phyloP scores from a whole-genome alignment of 2,113 vertebrate genomes.

The Cyprinodon variegatus region DNA sequence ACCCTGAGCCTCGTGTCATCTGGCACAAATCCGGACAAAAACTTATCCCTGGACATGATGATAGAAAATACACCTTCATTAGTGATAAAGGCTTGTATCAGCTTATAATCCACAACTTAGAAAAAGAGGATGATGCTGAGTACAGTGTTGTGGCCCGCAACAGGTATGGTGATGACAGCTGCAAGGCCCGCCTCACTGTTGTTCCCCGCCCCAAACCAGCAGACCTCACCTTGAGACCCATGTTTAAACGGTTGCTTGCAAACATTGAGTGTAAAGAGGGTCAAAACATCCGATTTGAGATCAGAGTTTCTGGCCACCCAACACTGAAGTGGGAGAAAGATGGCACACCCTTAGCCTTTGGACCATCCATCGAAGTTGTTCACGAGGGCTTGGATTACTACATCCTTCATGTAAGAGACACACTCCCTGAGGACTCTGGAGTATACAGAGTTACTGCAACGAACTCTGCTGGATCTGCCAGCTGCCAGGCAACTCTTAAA shows the following conservation, averaged over 20 bases:
- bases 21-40: constrained; percentile 98
- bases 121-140: constrained; percentile 90
- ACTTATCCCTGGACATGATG: constrained; percentile 90
- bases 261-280: constrained; percentile 95
- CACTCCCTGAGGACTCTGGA: constrained; percentile 93
- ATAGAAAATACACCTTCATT: constrained; percentile 93
- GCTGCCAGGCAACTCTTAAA: constrained; percentile 93
- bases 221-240: constrained; percentile 92
- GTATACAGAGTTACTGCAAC: constrained; percentile 95
- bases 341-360: constrained; percentile 88
- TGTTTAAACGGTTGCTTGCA: constrained; percentile 98
- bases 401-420: constrained; percentile 91
- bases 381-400: constrained; percentile 98
- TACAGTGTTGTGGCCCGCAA: constrained; percentile 93
- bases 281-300: constrained; percentile 93
- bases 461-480: constrained; percentile 94
- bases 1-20: constrained; percentile 94
- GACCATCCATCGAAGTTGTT: constrained; percentile 92
- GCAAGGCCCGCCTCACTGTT: constrained; percentile 93
- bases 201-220: constrained; percentile 88
- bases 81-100: constrained; percentile 96
- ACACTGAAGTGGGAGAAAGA: constrained; percentile 96
- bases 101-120: constrained; percentile 87
- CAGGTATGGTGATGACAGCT: constrained; percentile 94
- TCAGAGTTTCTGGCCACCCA: constrained; percentile 93